phyloP scores from a whole-genome alignment of 2,113 vertebrate species.

The Nycticryphes semicollaris region DNA sequence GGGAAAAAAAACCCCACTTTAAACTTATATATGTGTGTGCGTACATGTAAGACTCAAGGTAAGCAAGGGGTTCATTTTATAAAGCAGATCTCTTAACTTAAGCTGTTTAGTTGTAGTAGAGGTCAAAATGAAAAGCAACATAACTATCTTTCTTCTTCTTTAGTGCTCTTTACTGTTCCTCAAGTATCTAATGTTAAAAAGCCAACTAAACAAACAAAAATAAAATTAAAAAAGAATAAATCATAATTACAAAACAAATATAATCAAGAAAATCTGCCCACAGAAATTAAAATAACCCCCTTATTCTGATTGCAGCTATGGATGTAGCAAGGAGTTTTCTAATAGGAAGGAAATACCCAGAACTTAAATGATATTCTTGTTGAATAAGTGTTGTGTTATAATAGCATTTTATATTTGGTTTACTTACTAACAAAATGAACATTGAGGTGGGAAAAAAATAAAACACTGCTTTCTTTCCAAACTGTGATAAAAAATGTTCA shows the following conservation, averaged over 20 bases:
- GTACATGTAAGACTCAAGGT: accelerated
- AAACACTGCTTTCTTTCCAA: neutral
- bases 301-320: neutral
- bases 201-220: too few relatives aligned
- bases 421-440: neutral
- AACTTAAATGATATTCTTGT: neutral
- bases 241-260: neutral
- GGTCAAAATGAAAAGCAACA: neutral
- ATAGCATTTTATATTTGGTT: neutral
- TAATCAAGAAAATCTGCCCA: neutral
- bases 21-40: neutral
- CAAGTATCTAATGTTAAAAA: neutral
- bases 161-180: neutral
- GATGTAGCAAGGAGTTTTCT: neutral
- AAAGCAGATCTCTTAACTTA: neutral
- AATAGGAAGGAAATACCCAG: neutral
- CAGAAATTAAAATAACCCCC: neutral
- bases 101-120: neutral
- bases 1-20: neutral
- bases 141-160: neutral
- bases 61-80: neutral
- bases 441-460: neutral
- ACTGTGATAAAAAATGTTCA: neutral
- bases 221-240: neutral
- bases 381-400: neutral